Conservation (phyloP, 2,113 vertebrate genomes). For the Manacus vitellinus region DNA sequence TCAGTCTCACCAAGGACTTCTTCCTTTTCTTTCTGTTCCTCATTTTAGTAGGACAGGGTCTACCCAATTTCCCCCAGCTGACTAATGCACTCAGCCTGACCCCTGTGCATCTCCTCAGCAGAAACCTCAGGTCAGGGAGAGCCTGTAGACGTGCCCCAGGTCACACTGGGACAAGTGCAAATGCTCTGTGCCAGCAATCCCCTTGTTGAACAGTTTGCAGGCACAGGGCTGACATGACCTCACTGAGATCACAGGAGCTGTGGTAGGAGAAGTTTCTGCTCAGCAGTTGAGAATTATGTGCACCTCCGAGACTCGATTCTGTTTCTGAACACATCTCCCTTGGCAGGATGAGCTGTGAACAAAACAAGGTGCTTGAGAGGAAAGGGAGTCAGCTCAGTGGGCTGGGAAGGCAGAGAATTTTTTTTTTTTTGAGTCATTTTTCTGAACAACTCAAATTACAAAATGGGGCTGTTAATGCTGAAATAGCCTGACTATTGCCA, state of each 20-base stretch:
- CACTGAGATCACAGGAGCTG: neutral
- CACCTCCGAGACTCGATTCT: accelerated
- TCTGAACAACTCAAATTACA: neutral
- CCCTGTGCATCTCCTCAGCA: neutral
- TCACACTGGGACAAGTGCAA: neutral
- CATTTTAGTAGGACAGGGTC: neutral
- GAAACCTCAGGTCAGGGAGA: neutral
- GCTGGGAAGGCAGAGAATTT: neutral
- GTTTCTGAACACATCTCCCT: neutral
- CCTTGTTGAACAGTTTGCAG: neutral
- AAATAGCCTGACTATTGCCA: neutral
- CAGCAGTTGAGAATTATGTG: neutral
- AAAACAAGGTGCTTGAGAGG: neutral
- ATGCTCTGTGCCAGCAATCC: neutral
- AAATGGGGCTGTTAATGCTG: neutral
- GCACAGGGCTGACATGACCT: neutral
- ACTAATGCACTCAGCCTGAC: accelerated
- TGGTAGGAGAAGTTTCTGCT: neutral
- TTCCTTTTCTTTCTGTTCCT: neutral
- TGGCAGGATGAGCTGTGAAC: neutral
- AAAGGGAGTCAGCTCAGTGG: neutral
- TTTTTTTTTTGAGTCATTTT: neutral
- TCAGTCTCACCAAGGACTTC: neutral
- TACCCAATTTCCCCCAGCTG: neutral
- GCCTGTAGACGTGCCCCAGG: neutral